Evolutionary conservation across 2,888 invertebrate species (phyloP).

Genomic region (Yponomeuta plumbellus): DNA sequence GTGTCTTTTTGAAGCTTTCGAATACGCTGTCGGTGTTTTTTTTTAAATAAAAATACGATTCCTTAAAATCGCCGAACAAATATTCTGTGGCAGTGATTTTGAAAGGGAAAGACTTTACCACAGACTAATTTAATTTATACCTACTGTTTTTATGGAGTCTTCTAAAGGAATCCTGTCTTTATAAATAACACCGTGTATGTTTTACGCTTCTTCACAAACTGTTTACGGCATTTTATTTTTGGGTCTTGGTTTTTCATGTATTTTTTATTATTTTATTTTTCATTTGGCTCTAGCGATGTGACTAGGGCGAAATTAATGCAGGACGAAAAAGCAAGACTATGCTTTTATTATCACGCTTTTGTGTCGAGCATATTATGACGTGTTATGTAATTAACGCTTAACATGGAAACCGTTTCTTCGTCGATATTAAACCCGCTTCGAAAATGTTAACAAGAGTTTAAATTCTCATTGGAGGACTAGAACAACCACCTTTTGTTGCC

Average conservation of each 20-base stretch:
- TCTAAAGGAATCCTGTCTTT: not conserved
- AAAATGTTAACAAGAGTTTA: no score
- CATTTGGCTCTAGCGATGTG: not conserved
- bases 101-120: no score
- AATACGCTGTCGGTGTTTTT: not conserved
- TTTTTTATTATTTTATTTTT: not conserved
- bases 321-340: not conserved
- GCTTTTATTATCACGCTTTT: not conserved
- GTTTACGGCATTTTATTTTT: not conserved
- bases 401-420: no score
- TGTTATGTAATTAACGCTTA: no score
- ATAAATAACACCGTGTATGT: not conserved
- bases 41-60: no score
- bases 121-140: no score
- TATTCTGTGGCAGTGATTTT: no score
- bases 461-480: no score
- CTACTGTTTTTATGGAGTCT: not conserved
- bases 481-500: no score
- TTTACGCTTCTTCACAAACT: not conserved
- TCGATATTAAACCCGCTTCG: no score
- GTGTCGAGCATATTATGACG: not conserved
- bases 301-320: not conserved
- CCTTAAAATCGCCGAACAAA: no score
- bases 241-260: not conserved
- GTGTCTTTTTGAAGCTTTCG: constrained; percentile 8